Evolutionary conservation across 2,888 invertebrate genomes (phyloP), one percentile per base, ranked within the genome.

Genomic region (Lasioglossum pauxillum): DNA sequence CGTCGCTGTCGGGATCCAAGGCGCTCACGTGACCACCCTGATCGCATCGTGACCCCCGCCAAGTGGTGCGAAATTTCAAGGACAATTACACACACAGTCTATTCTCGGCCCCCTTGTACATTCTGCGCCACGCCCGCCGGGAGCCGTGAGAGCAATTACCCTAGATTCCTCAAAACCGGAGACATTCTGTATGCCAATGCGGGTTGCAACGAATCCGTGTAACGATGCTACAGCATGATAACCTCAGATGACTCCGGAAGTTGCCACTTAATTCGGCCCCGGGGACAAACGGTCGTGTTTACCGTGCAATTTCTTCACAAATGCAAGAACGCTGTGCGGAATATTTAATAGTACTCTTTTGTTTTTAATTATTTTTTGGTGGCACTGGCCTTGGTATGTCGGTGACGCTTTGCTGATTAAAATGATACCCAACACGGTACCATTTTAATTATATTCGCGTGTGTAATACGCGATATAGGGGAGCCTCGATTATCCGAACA

Each of bases 1-100:
- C 95, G 87, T 95, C 95, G 91, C 92, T 94, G 89, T 94, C 94
- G 88, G 94, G 92, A 87, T 95, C 95, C 92, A 94, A 91, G 88
- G 93, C 93, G 93, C 94, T 94, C 92, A 95, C 93, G 92, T 94
- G 94, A 93, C 93, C 92, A 87, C 94, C 95, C 95, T 95, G 93
- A 91, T 92, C 88, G 89, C 85, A 89, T 80, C 88, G 89, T 84
- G 90, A 89, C 90, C 93, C 93, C 91, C 93, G 91, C 91, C 93
- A 92, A 93, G 92, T 94, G 93, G 93, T 93, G 93, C 92, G 91
- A 93, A 93, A 93, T 94, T 92, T 93, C 90, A 93, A 93, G 91
- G 90, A 92, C 92, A 93, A 94, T 94, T 93, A 93, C 92, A 93
- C 91, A 88, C 92, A 93, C 91, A 88, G 82, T 80, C 83, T 86